A percentile compares a stretch with the other conserved stretches of the same genome.
Conservation (phyloP, 2,888 invertebrate species). For the Cephus pulcher region DNA sequence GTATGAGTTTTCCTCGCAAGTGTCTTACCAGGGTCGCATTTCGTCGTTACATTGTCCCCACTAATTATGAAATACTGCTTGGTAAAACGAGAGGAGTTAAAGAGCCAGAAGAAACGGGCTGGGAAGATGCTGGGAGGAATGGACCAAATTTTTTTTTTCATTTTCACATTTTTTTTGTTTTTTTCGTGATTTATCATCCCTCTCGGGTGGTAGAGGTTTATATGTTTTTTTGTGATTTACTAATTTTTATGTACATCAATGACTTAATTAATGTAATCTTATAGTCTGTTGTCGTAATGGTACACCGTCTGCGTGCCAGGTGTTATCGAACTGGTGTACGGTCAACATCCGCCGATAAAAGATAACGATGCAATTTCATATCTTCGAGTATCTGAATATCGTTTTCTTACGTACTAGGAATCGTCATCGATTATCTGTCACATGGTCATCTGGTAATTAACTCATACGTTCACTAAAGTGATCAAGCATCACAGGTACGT, state of each 20-base stretch:
- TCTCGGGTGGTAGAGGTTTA: too few species aligned
- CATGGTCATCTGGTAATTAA: too few species aligned
- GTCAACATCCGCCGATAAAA: slow-evolving; percentile 21
- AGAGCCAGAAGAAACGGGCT: neutral
- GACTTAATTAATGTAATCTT: neutral
- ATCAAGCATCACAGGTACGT: too few species aligned
- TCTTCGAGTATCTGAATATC: slow-evolving; percentile 7
- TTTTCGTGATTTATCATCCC: neutral
- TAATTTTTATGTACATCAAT: too few species aligned
- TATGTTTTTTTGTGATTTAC: too few species aligned
- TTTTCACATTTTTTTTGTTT: neutral
- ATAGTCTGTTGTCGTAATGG: slow-evolving; percentile 20
- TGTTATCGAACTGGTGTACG: slow-evolving; percentile 11
- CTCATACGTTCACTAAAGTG: too few species aligned
- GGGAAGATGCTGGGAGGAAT: neutral
- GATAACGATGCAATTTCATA: neutral
- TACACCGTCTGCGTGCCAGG: slow-evolving; percentile 5
- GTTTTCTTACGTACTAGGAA: slow-evolving; percentile 5
- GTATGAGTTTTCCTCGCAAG: slow-evolving; percentile 9
- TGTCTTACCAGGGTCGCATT: slow-evolving; percentile 21
- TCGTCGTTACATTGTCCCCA: slow-evolving; percentile 32
- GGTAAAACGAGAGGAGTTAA: slow-evolving; percentile 17
- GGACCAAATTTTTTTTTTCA: neutral
- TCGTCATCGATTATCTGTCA: slow-evolving; percentile 5
- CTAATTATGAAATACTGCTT: slow-evolving; percentile 42